These are phyloP conservation scores for Caligus rogercresseyi DNA, from an alignment of 1,140 invertebrate species.

Conservation along the genomic window DNA sequence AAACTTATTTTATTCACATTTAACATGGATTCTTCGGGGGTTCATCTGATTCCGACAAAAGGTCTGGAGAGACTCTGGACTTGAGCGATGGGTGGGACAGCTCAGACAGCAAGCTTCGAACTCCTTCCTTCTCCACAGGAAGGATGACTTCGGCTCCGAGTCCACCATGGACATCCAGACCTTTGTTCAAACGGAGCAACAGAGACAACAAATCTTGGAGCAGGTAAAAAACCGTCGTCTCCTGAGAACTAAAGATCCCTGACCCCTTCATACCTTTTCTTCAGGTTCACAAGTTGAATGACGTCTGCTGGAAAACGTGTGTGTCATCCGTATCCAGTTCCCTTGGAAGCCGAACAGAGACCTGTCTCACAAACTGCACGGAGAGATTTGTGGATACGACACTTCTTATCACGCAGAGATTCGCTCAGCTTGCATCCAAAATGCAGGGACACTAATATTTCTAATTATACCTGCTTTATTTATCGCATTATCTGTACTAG, in stretches of 20 bases:
- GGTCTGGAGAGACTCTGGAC: background rate
- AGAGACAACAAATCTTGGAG: background rate
- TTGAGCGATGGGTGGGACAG: background rate
- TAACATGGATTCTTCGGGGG: background rate
- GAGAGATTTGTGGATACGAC: slow-evolving; percentile 84
- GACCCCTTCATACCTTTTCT: slow-evolving; percentile 24
- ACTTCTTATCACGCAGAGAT: slow-evolving; percentile 61
- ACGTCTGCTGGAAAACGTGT: slow-evolving; percentile 88
- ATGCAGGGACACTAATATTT: slow-evolving; percentile 14
- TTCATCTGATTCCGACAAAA: background rate
- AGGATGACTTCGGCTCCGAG: background rate
- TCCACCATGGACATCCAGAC: background rate
- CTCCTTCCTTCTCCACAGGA: background rate
- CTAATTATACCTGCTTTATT: background rate
- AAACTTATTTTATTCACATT: too few relatives aligned
- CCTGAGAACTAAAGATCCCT: too few relatives aligned
- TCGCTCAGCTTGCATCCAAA: slow-evolving; percentile 57
- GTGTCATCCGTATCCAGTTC: slow-evolving; percentile 68
- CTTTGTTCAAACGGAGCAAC: background rate
- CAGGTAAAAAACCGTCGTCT: background rate
- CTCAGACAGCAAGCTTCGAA: background rate
- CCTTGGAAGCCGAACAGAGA: slow-evolving; percentile 68
- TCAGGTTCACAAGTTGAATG: slow-evolving; percentile 73
- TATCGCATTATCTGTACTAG: too few relatives aligned
- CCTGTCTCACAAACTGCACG: slow-evolving; percentile 77